These are phyloP conservation scores for Antennarius striatus DNA, from an alignment of 2,113 vertebrate species.

Conservation along the genomic window DNA sequence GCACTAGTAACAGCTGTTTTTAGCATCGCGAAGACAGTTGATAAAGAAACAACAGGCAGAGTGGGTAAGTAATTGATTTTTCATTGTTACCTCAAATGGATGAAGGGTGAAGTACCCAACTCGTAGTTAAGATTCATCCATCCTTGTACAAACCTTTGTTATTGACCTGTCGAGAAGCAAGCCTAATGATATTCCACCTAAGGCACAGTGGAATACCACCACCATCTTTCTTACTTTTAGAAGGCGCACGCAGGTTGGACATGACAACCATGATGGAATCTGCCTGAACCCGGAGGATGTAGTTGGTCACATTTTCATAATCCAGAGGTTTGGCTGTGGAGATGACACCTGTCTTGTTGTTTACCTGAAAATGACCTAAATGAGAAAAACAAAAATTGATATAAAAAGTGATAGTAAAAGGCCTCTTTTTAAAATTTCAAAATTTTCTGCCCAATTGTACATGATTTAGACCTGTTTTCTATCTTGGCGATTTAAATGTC, in stretches of 20 bases:
- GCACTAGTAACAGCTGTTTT: no score
- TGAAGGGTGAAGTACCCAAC: no score
- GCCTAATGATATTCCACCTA: conserved; percentile 5
- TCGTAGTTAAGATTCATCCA: no score
- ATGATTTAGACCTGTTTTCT: background rate
- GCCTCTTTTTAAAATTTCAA: no score
- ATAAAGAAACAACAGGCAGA: no score
- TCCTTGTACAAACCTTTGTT: no score
- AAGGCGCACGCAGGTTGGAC: conserved; percentile 86
- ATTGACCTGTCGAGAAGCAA: conserved; percentile 5
- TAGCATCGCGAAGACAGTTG: no score
- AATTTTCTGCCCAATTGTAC: no score
- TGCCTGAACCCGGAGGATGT: conserved; percentile 87
- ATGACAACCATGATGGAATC: conserved; percentile 86
- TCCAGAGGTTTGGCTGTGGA: conserved; percentile 83
- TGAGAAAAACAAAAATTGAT: conserved; percentile 23
- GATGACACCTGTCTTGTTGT: conserved; percentile 88
- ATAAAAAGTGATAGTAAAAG: background rate
- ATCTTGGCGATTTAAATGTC: no score
- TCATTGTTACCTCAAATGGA: no score
- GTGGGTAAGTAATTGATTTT: no score
- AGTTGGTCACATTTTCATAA: conserved; percentile 84
- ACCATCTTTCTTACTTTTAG: conserved; percentile 85
- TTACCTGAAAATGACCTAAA: conserved; percentile 84
- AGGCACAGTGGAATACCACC: no score